phyloP scores from a whole-genome alignment of 1,140 invertebrate species.

The Polyergus mexicanus region DNA sequence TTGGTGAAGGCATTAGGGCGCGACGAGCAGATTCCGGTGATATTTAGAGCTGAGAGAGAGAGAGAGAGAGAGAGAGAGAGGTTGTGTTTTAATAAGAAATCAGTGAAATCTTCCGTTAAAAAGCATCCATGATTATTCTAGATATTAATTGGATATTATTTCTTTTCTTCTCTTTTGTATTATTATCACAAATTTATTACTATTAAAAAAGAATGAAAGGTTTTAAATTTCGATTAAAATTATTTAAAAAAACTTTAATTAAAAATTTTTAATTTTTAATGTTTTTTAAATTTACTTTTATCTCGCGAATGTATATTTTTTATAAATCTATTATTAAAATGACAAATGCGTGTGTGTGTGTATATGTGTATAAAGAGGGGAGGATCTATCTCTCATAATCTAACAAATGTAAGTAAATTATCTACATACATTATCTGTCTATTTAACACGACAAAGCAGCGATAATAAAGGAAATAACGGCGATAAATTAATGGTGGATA shows the following conservation, averaged over 20 bases:
- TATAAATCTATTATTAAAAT: background rate
- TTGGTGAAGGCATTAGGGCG: conserved; percentile 16
- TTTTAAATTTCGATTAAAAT: background rate
- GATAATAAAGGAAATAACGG: conserved; percentile 18
- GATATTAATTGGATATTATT: background rate
- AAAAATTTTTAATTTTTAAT: background rate
- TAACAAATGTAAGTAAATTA: background rate
- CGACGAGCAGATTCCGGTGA: conserved; percentile 13
- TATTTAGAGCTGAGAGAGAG: background rate
- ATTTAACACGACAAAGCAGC: background rate
- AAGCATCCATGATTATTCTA: background rate
- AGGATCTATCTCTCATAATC: background rate
- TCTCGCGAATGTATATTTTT: background rate
- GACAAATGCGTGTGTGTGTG: background rate
- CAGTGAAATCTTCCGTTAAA: background rate
- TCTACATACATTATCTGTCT: background rate
- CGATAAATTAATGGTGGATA: conserved; percentile 16
- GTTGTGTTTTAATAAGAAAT: background rate
- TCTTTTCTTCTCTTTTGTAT: no score
- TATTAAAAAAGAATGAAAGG: background rate
- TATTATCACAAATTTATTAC: background rate
- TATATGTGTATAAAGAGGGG: no score
- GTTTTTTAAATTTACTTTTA: background rate
- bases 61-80: no score
- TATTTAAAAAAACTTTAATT: background rate